Base-by-base conservation (phyloP, 64 coral and sea anemone species). In the Trachythela sp. region DNA sequence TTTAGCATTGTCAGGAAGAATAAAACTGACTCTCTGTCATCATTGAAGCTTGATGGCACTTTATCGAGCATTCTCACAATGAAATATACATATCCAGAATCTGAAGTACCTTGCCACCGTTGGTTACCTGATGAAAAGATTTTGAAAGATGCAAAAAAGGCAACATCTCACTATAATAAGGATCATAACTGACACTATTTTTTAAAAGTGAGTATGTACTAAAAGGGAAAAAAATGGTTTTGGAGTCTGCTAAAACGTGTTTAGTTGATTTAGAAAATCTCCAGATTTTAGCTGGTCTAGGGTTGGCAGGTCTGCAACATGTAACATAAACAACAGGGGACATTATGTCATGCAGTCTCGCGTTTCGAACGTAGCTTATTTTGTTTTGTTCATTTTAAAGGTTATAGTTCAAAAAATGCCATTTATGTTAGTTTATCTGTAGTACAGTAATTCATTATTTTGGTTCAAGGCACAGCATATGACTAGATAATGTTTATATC, bases 1-100 rank as follows among this genome's bases (percentile, higher is more conserved):
- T 90, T 90, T 52, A 90, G 88, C 48, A 90, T 90, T 85, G 71
- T 77, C 71, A 77, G 71, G 43, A 86, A 52, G 51, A 86, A 86
- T 54, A 86, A 86, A 86, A 86, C 85, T 86, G 85, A 87, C 70
- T 76, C 59, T 89, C 88, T 70, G 37, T 89, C 88, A 67, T 80
- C 59, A 76, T 83, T 90, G 76, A 51, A 75, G 67, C 88, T 90
- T 84, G 89, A 90, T 90, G 76, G 89, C 76, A 84, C 89, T 24
- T 90, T 90, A 48, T 90, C 80, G 48, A 90, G 48, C 89, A 90
- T 90, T 90, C 77, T 90, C n/a, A 22, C 89, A 24, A 90, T 90
- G 89, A 90, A 90, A 76, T 84, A 83, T 40, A 76, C 89, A 48
- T 90, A 90, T 84, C 89, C 89, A 59, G 89, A 91, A 75, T 83